A percentile compares a stretch with the other conserved stretches of the same genome.
Evolutionary conservation across 1,140 invertebrate species (phyloP).

Genomic region (Ceratina japonica): DNA sequence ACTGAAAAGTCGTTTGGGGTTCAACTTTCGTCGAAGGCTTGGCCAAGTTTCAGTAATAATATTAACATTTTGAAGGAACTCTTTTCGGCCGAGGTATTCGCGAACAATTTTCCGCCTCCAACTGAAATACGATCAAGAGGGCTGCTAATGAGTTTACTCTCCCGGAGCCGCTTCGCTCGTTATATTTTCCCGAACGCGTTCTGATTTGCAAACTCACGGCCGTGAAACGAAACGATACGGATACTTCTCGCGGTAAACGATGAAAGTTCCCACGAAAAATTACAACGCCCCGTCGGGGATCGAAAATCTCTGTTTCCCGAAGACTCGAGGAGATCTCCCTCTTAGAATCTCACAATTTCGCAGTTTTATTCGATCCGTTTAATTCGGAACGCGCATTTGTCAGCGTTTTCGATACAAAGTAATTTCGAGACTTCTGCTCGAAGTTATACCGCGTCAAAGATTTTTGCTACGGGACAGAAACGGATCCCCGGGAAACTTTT

Average conservation of each 20-base stretch:
- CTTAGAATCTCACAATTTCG: too few relatives aligned
- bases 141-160: conserved; percentile 5
- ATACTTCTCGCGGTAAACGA: background rate
- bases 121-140: conserved; percentile 14
- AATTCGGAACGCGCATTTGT: too few relatives aligned
- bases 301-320: too few relatives aligned
- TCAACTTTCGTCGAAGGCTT: background rate
- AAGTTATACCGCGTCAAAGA: too few relatives aligned
- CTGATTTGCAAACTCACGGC: background rate
- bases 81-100: background rate
- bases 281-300: background rate
- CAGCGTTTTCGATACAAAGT: too few relatives aligned
- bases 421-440: too few relatives aligned
- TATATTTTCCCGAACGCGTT: background rate
- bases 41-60: background rate
- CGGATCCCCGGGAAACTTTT: conserved; percentile 7
- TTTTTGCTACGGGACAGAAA: too few relatives aligned
- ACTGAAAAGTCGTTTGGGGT: background rate
- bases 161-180: background rate
- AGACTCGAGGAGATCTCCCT: too few relatives aligned
- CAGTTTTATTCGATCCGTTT: too few relatives aligned
- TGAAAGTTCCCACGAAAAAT: background rate
- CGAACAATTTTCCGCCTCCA: background rate
- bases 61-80: conserved; percentile 10
- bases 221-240: background rate